Evolutionary conservation across 1,140 invertebrate genomes (phyloP).

Genomic region (Bombus terrestris): DNA sequence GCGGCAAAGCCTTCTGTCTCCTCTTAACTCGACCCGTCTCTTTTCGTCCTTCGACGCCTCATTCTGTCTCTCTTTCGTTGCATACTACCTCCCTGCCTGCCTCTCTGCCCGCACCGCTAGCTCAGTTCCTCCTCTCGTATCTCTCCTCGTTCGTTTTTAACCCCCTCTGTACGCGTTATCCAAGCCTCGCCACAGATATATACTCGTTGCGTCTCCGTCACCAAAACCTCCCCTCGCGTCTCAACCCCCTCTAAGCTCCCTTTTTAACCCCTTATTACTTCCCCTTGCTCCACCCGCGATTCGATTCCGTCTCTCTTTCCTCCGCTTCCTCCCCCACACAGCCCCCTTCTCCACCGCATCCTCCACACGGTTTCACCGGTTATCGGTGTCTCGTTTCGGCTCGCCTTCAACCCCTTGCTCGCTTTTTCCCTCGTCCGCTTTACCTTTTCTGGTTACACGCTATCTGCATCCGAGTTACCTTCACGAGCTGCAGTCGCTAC

Average conservation of each 20-base stretch:
- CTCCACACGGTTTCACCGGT: background rate
- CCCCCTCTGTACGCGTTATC: background rate
- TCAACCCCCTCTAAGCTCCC: background rate
- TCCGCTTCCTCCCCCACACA: background rate
- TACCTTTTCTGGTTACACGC: slow-evolving; percentile 55
- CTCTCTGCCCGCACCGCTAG: background rate
- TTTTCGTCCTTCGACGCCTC: background rate
- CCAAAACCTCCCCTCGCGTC: background rate
- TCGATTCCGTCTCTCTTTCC: slow-evolving; percentile 10
- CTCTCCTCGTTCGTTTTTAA: slow-evolving; percentile 6
- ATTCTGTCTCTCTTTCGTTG: background rate
- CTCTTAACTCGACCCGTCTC: slow-evolving; percentile 4
- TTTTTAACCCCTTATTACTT: slow-evolving; percentile 34
- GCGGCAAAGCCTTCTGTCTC: background rate
- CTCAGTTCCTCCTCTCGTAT: background rate
- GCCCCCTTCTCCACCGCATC: background rate
- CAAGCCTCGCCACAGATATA: background rate
- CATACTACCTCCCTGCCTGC: too few species aligned
- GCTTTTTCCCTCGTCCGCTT: slow-evolving; percentile 39
- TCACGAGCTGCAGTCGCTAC: slow-evolving; percentile 10
- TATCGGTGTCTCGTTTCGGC: slow-evolving; percentile 30
- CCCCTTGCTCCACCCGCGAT: background rate
- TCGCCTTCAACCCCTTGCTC: background rate
- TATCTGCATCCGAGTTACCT: slow-evolving; percentile 55
- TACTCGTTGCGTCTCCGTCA: background rate